These are phyloP conservation scores for Stylophora pistillata DNA, from an alignment of 64 coral and sea anemone genomes.

Conservation along the genomic window DNA sequence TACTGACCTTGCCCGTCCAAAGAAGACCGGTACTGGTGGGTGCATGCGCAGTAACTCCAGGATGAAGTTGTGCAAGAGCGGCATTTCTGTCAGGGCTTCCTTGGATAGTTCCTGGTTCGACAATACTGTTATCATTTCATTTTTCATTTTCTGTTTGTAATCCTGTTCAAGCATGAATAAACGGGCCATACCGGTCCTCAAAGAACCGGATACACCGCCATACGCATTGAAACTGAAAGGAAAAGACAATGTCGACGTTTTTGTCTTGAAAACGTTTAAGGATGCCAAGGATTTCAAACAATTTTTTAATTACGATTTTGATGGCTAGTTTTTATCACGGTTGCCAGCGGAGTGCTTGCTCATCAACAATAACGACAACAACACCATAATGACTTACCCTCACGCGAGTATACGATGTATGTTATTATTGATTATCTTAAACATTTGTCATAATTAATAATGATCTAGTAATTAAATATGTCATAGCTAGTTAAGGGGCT, in stretches of 20 bases:
- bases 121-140: slow-evolving; percentile 59
- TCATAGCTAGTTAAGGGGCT: too few relatives aligned
- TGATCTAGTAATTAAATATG: too few relatives aligned
- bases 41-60: slow-evolving; percentile 82
- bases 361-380: too few relatives aligned
- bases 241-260: neutral
- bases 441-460: too few relatives aligned
- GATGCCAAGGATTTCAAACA: too few relatives aligned
- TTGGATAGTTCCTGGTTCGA: slow-evolving; percentile 45
- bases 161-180: slow-evolving; percentile 56
- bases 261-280: neutral
- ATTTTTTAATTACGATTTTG: too few relatives aligned
- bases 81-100: slow-evolving; percentile 75
- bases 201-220: slow-evolving; percentile 71
- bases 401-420: too few relatives aligned
- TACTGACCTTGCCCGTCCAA: slow-evolving; percentile 81
- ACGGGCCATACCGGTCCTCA: slow-evolving; percentile 61
- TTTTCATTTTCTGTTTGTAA: slow-evolving; percentile 60
- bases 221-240: slow-evolving; percentile 84
- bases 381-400: too few relatives aligned
- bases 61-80: slow-evolving; percentile 66
- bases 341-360: too few relatives aligned
- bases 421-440: too few relatives aligned
- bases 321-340: too few relatives aligned
- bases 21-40: slow-evolving; percentile 83